phyloP scores from a whole-genome alignment of 1,140 invertebrate species.

The Xylocopa sonorina region DNA sequence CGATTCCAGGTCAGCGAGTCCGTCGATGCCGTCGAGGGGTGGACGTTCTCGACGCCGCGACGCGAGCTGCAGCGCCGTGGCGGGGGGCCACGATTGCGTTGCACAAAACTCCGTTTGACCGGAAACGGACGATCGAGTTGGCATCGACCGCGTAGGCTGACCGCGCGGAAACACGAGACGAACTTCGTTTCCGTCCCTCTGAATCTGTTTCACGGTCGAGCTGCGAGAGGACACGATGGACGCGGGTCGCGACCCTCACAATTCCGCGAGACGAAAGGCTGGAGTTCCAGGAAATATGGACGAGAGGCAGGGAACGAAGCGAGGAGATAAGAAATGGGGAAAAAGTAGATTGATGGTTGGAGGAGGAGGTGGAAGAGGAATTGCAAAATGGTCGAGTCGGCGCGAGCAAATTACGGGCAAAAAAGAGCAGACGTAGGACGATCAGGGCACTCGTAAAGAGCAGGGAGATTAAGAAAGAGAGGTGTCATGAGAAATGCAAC shows the following conservation, averaged over 20 bases:
- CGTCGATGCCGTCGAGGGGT: neutral
- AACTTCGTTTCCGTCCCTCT: slow-evolving; percentile 33
- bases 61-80: slow-evolving; percentile 8
- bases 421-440: neutral
- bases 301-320: neutral
- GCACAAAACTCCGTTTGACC: slow-evolving; percentile 49
- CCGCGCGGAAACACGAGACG: slow-evolving; percentile 21
- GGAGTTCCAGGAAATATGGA: too few relatives aligned
- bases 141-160: slow-evolving; percentile 12
- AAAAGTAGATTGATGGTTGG: slow-evolving; percentile 25
- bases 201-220: slow-evolving; percentile 26
- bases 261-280: too few relatives aligned
- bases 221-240: neutral
- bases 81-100: slow-evolving; percentile 61
- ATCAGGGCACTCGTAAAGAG: neutral
- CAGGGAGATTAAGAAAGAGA: neutral
- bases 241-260: neutral
- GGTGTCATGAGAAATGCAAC: too few relatives aligned
- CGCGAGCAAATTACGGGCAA: neutral
- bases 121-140: slow-evolving; percentile 9
- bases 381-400: neutral
- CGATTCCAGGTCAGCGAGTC: slow-evolving; percentile 58
- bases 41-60: slow-evolving; percentile 35
- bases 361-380: neutral
- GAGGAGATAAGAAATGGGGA: neutral